Base-by-base conservation (phyloP, 2,888 invertebrate species). In the Mythimna ferrago region DNA sequence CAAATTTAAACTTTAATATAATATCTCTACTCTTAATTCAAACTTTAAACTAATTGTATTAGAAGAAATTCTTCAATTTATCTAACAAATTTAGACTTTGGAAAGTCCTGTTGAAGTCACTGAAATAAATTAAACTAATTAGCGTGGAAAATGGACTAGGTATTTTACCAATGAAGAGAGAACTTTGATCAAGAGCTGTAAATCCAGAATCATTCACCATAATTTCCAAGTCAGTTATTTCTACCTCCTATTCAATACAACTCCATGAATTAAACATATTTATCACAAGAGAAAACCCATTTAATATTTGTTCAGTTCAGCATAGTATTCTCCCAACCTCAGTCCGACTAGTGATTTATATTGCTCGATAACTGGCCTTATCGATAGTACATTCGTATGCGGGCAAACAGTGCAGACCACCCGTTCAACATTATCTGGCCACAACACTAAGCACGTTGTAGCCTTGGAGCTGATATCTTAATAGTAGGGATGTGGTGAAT, bases 401-500 rank as follows among this genome's bases (percentile, higher is more conserved):
- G 66, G 71, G 76, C 72, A 66, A 68, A 78, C 70, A 56, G 66
- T 57, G 75, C 69, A 79, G 81, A 83, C 84, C 85, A 85, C 83
- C 83, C 79, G 71, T 53, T 77, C 63, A 66, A 78, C 71, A 73
- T 80, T 84, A 87, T 84, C 88, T 84, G 66, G 66, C 86, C 82
- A 86, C 84, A 88, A 84, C 86, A 88, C 85, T 84, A 81, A 88
- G 84, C 83, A 69, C 76, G 69, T 70, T 73, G 67, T 74, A 71
- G 66, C 81, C 76, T 71, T 81, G 78, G 73, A 73, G 78, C 77
- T 88, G 83, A 86, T 88, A 86, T 88, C 89, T 89, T 86, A 87
- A 87, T 87, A 81, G 57, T 81, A 86, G 85, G 75, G 85, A 66
- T 83, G 86, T 66, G 51, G 67, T 35, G 41, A 35, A 26, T 26